Evolutionary conservation across 1,140 invertebrate species (phyloP).

Genomic region (Plutomurus gul): DNA sequence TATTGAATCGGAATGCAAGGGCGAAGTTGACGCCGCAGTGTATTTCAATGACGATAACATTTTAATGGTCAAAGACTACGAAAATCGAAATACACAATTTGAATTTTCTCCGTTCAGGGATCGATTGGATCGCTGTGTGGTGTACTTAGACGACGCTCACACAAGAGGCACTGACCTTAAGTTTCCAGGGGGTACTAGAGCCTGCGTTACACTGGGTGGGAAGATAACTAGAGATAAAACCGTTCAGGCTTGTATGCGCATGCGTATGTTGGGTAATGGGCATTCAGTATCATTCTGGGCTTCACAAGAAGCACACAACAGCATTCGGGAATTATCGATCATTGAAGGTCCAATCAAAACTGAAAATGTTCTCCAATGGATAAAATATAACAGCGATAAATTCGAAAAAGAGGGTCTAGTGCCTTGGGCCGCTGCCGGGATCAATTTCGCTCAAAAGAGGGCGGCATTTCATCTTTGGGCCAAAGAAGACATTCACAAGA

Average conservation of each 20-base stretch:
- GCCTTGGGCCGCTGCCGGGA: slow-evolving; percentile 16
- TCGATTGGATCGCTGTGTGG: slow-evolving; percentile 19
- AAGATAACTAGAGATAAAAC: slow-evolving; percentile 43
- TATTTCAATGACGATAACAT: slow-evolving; percentile 40
- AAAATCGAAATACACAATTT: background rate
- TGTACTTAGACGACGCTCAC: slow-evolving; percentile 48
- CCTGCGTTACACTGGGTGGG: slow-evolving; percentile 47
- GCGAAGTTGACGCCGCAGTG: slow-evolving; percentile 29
- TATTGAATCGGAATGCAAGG: background rate
- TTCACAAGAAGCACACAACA: slow-evolving; percentile 33
- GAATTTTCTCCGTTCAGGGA: slow-evolving; percentile 15
- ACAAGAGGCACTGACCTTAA: slow-evolving; percentile 49
- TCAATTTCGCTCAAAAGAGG: slow-evolving; percentile 8
- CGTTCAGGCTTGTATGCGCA: slow-evolving; percentile 49
- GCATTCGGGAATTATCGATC: slow-evolving; percentile 1
- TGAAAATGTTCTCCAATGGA: slow-evolving; percentile 22
- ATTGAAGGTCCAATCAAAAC: background rate
- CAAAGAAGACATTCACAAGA: background rate
- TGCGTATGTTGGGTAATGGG: slow-evolving; percentile 42
- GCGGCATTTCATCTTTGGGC: background rate
- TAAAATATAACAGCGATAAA: background rate
- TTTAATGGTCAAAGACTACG: slow-evolving; percentile 15
- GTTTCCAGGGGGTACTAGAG: slow-evolving; percentile 15
- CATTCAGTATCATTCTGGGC: slow-evolving; percentile 42
- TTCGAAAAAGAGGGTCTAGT: slow-evolving; percentile 32